A percentile compares a stretch with the other conserved stretches of the same genome.
phyloP scores from a whole-genome alignment of 2,888 invertebrate species.

The Sphaerophoria taeniata region DNA sequence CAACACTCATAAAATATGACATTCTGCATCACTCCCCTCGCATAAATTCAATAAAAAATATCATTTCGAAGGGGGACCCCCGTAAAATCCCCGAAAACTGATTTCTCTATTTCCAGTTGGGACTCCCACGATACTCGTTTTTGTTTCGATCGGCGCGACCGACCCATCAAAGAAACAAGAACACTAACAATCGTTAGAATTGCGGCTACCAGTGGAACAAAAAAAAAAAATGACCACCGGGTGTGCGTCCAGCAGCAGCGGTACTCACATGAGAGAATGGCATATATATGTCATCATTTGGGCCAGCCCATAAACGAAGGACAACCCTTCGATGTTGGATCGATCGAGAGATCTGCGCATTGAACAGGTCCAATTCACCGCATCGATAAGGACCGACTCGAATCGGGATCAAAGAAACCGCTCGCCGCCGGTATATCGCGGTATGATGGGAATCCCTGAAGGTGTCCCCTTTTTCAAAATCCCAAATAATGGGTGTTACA shows the following conservation, averaged over 20 bases:
- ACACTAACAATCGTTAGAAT: conserved; percentile 28
- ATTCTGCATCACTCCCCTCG: conserved; percentile 37
- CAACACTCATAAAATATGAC: conserved; percentile 45
- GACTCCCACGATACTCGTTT: conserved; percentile 61
- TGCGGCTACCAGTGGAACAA: conserved; percentile 29
- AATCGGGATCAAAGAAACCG: conserved; percentile 65
- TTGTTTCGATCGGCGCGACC: background rate
- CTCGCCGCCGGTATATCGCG: conserved; percentile 19
- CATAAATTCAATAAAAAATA: conserved; percentile 10
- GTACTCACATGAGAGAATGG: conserved; percentile 19
- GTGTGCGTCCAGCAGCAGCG: background rate
- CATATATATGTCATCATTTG: conserved; percentile 68
- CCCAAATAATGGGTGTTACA: conserved; percentile 57
- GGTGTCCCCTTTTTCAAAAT: background rate
- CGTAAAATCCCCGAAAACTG: conserved; percentile 34
- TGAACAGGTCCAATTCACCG: conserved; percentile 42
- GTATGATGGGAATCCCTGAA: conserved; percentile 60
- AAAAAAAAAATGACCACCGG: conserved; percentile 57
- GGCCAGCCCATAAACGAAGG: conserved; percentile 38
- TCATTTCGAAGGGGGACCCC: conserved; percentile 10
- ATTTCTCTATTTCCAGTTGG: conserved; percentile 59
- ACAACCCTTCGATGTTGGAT: conserved; percentile 59
- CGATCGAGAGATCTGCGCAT: background rate
- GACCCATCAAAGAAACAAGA: conserved; percentile 3
- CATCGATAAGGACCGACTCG: conserved; percentile 70